Conservation (phyloP, 2,113 vertebrate genomes). For the Amphiprion ocellaris region DNA sequence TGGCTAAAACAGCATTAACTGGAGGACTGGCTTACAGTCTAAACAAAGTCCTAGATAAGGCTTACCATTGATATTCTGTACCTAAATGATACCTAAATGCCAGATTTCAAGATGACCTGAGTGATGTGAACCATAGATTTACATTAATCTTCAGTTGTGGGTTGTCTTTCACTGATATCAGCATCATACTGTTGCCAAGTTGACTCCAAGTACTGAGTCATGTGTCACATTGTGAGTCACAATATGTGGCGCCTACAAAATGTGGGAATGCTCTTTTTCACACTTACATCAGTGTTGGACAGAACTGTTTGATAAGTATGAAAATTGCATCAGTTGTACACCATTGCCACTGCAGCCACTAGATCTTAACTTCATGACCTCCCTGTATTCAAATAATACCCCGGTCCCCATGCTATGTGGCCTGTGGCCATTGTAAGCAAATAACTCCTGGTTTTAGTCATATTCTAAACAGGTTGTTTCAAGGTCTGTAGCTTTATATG, state of each 20-base stretch:
- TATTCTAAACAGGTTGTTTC: too few relatives aligned
- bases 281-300: slow-evolving; percentile 35
- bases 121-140: neutral
- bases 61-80: neutral
- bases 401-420: neutral
- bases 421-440: neutral
- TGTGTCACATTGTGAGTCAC: slow-evolving; percentile 67
- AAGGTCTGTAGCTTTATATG: too few relatives aligned
- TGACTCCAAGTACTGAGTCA: slow-evolving; percentile 18
- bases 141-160: slow-evolving; percentile 15
- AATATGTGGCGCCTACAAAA: slow-evolving; percentile 52
- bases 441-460: too few relatives aligned
- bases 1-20: slow-evolving; percentile 15
- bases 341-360: too few relatives aligned
- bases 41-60: neutral
- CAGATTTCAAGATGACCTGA: slow-evolving; percentile 2
- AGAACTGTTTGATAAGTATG: neutral
- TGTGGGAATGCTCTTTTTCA: slow-evolving; percentile 55
- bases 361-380: neutral
- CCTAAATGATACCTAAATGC: neutral
- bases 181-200: slow-evolving; percentile 11
- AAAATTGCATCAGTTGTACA: neutral
- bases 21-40: neutral
- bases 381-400: neutral
- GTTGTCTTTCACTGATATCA: slow-evolving; percentile 1